Base-by-base conservation (phyloP, 2,888 invertebrate genomes). In the Gastracanthus pulcherrimus region DNA sequence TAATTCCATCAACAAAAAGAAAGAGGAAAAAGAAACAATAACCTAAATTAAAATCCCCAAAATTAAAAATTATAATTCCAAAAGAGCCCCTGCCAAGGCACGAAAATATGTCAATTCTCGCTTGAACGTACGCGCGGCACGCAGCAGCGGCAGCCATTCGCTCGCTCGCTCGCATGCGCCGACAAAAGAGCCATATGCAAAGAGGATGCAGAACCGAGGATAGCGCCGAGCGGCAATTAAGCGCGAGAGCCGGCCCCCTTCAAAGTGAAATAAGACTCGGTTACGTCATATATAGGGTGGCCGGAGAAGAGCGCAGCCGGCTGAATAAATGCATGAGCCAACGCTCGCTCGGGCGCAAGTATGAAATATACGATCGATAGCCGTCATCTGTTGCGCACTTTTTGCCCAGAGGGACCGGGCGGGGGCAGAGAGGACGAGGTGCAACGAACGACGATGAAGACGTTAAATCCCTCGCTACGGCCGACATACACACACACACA, bases 391-490 rank as follows among this genome's bases (percentile, higher is more conserved):
- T 83, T 86, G 84, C 84, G 71, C 83, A 76, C 81, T 85, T 85
- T 83, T 86, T 83, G 70, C 79, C 5, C 70, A 77, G 45, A n/a
- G 23, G n/a, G n/a, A n/a, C n/a, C n/a, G n/a, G n/a, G n/a, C n/a
- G n/a, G n/a, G n/a, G n/a, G n/a, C n/a, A n/a, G n/a, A n/a, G n/a
- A n/a, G n/a, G 7, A 11, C n/a, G 62, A 36, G 38, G 38, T 38
- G 38, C 38, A 38, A 38, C 38, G 38, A 79, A 77, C 41, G 81
- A 76, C 85, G 85, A 87, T 85, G 84, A 83, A 82, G 86, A 85
- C 86, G 86, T 87, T 87, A 87, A 86, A 85, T 83, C 85, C 80
- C 67, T 41, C 72, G 71, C 82, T n/a, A 5, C 41, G 13, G 5
- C 19, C 4, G n/a, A 0, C 45, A 2, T 19, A 23, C n/a, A 45